Evolutionary conservation across 2,113 vertebrate genomes (phyloP).

Genomic region (Eurypyga helias): DNA sequence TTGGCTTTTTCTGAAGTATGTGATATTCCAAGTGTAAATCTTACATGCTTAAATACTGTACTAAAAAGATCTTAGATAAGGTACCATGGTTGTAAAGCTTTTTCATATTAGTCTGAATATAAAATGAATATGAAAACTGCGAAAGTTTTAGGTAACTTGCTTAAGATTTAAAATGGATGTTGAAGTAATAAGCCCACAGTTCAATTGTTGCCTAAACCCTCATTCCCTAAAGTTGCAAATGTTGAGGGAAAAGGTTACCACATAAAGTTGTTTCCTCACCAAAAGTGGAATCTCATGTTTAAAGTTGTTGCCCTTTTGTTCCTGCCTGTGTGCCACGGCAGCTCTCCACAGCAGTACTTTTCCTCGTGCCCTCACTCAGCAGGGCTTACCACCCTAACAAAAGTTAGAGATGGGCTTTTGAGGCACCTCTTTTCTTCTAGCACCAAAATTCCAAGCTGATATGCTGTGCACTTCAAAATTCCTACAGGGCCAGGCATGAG

Average conservation of each 20-base stretch:
- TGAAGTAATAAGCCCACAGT: neutral
- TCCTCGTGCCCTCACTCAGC: neutral
- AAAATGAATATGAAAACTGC: neutral
- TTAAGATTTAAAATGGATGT: neutral
- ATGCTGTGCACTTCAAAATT: neutral
- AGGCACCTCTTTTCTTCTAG: accelerated
- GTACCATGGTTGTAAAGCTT: neutral
- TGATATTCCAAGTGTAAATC: neutral
- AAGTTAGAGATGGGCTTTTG: neutral
- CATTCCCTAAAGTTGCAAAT: neutral
- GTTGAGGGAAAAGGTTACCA: neutral
- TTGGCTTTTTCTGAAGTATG: neutral
- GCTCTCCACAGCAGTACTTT: neutral
- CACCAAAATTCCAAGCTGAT: neutral
- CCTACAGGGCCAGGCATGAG: accelerated
- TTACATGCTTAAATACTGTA: neutral
- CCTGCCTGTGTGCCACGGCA: neutral
- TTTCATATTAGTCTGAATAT: neutral
- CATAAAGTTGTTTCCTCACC: neutral
- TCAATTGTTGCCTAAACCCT: neutral
- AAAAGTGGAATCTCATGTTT: neutral
- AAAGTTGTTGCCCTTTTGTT: neutral
- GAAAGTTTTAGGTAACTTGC: neutral
- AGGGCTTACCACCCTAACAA: neutral
- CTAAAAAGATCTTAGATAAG: neutral